phyloP scores from a whole-genome alignment of 2,113 vertebrate species.

The Ellobius talpinus region DNA sequence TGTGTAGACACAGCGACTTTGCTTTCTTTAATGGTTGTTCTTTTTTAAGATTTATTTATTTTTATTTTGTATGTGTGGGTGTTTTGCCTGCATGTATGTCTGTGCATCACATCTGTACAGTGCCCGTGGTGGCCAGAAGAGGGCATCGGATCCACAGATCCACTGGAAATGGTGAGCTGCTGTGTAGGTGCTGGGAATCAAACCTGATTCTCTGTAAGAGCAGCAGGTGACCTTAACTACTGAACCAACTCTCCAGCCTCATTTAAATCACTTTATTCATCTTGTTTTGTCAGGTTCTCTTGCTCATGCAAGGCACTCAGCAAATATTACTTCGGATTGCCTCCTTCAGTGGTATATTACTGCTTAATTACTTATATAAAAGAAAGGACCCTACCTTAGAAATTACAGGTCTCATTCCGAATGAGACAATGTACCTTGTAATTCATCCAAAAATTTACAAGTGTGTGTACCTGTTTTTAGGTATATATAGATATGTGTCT shows the following conservation, averaged over 20 bases:
- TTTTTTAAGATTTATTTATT: background rate
- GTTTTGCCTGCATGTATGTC: background rate
- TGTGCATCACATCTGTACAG: background rate
- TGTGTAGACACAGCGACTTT: background rate
- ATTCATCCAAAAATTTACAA: background rate
- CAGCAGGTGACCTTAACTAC: background rate
- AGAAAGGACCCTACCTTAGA: background rate
- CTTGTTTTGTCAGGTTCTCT: background rate
- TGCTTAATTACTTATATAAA: slow-evolving; percentile 1
- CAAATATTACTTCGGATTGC: background rate
- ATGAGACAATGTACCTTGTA: slow-evolving; percentile 4
- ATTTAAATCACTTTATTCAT: background rate
- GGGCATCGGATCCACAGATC: background rate
- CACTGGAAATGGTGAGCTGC: background rate
- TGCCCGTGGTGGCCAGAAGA: background rate
- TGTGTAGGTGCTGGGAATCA: background rate
- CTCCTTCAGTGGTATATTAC: background rate
- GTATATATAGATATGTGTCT: too few species aligned
- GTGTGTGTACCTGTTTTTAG: background rate
- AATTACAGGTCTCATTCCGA: background rate
- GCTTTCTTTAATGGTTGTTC: background rate
- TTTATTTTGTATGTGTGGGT: background rate
- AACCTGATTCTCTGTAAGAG: background rate
- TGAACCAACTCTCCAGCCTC: background rate
- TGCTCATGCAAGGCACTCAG: background rate